Evolutionary conservation across 2,888 invertebrate genomes (phyloP).

Genomic region (Dinocampus coccinellae): DNA sequence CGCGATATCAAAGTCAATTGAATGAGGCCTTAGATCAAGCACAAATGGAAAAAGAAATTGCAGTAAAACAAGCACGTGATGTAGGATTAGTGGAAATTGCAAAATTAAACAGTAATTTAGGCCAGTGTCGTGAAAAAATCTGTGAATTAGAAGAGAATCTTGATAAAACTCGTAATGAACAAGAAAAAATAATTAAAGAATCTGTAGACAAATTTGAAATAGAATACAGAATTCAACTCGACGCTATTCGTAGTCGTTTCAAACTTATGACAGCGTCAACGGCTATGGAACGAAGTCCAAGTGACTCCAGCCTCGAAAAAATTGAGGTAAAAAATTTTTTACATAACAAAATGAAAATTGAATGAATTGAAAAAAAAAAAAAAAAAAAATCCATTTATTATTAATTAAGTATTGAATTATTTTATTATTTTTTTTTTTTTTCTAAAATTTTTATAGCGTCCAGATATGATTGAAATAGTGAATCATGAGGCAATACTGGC

Average conservation of each 20-base stretch:
- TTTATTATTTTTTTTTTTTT: constrained; percentile 8
- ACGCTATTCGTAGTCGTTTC: constrained; percentile 73
- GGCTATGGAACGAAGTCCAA: constrained; percentile 83
- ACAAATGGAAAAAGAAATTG: constrained; percentile 54
- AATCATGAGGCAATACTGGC: constrained; percentile 78
- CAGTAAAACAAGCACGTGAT: constrained; percentile 55
- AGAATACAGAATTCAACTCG: constrained; percentile 84
- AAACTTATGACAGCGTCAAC: constrained; percentile 79
- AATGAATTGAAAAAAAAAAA: constrained; percentile 2
- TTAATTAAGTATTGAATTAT: neutral
- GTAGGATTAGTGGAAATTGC: constrained; percentile 52
- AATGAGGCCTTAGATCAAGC: constrained; percentile 57
- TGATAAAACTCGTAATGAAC: constrained; percentile 66
- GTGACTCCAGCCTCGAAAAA: constrained; percentile 83
- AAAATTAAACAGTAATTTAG: constrained; percentile 49
- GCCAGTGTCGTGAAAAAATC: constrained; percentile 55
- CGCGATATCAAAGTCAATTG: constrained; percentile 49
- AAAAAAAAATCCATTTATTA: neutral
- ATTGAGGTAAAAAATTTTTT: constrained; percentile 71
- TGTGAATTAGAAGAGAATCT: constrained; percentile 54
- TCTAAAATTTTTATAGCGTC: constrained; percentile 68
- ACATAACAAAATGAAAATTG: neutral
- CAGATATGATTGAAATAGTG: constrained; percentile 75
- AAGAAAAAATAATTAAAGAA: constrained; percentile 76
- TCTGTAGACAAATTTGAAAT: constrained; percentile 78